Percentiles rank a stretch among this genome's conserved stretches.
These are phyloP conservation scores for Python bivittatus DNA, from an alignment of 2,113 vertebrate species.

Conservation along the genomic window DNA sequence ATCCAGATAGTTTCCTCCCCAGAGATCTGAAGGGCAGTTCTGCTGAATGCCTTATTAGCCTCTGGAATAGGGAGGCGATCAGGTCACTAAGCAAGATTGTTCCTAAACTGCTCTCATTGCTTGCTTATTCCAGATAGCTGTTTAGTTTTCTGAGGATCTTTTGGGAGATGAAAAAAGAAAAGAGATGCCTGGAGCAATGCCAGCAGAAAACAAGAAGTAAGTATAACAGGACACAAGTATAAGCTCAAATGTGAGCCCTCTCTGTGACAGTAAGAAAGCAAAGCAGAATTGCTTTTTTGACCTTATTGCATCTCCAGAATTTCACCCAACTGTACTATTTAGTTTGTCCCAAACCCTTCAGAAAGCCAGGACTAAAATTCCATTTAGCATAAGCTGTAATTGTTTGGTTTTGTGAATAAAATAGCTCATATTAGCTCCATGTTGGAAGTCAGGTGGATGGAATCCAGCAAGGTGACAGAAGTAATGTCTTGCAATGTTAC, in stretches of 20 bases:
- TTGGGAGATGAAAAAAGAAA: neutral
- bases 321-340: neutral
- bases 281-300: neutral
- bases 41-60: neutral
- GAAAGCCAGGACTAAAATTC: neutral
- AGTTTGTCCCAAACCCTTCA: neutral
- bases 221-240: neutral
- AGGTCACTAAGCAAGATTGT: neutral
- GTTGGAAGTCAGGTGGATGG: neutral
- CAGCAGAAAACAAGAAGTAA: neutral
- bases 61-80: neutral
- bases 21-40: neutral
- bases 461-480: neutral
- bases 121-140: neutral
- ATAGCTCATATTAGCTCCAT: neutral
- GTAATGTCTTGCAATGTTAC: neutral
- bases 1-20: neutral
- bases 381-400: neutral
- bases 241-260: neutral
- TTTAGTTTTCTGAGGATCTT: neutral
- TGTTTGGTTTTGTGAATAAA: neutral
- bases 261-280: neutral
- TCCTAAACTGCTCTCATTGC: neutral
- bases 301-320: neutral
- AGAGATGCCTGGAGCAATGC: neutral